These are phyloP conservation scores for Mycetomoellerius zeteki DNA, from an alignment of 1,140 invertebrate species.

Conservation along the genomic window DNA sequence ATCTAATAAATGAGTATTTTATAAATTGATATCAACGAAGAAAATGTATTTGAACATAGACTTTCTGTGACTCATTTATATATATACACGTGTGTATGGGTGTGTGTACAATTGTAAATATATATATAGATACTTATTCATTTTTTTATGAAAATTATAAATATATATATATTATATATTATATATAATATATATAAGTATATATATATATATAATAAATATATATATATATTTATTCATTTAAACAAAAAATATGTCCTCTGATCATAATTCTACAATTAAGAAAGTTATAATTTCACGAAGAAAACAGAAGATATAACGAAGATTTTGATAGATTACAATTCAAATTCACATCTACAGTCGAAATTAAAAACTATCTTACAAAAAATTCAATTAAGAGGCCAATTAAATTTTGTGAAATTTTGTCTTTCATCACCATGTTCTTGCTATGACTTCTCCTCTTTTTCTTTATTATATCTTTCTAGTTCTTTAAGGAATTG, in stretches of 20 bases:
- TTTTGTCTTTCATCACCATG: conserved; percentile 48
- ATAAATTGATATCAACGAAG: neutral
- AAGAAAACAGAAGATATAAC: neutral
- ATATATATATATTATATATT: too few relatives aligned
- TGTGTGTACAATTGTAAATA: neutral
- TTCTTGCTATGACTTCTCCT: conserved; percentile 93
- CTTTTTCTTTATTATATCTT: conserved; percentile 96
- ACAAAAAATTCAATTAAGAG: conserved; percentile 11
- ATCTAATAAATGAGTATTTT: neutral
- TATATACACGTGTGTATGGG: too few relatives aligned
- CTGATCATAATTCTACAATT: conserved; percentile 42
- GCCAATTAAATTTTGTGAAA: conserved; percentile 56
- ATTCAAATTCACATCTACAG: too few relatives aligned
- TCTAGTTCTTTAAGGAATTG: conserved; percentile 96
- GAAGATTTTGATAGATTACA: conserved; percentile 19
- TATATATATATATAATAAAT: too few relatives aligned
- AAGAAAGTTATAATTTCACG: neutral
- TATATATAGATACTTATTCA: neutral
- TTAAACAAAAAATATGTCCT: conserved; percentile 31
- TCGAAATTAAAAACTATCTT: conserved; percentile 56
- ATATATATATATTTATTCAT: neutral
- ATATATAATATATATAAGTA: too few relatives aligned
- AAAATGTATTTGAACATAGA: conserved; percentile 29
- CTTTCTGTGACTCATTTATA: neutral
- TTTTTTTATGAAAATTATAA: too few relatives aligned